Base-by-base conservation (phyloP, 64 coral and sea anemone species). In the Platygyra sinensis region DNA sequence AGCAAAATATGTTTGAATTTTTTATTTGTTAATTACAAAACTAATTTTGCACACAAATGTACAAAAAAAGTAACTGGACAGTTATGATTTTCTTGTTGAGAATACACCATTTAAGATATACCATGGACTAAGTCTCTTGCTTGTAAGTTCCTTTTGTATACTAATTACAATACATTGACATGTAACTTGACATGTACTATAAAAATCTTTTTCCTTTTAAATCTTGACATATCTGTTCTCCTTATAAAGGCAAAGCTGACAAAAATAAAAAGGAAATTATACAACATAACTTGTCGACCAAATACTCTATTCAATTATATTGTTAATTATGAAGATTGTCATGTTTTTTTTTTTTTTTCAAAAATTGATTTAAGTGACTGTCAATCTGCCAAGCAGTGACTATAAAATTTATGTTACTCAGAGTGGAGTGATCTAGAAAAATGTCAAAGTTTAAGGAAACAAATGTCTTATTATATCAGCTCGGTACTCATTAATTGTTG, bases 301-400 rank as follows among this genome's bases (percentile, higher is more conserved):
- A 74, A 74, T 74, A 74, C 67, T 71, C 72, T 74, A 14, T 74
- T 74, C 5, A 74, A 74, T n/a, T n/a, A n/a, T 38, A 74, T 74
- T 36, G 72, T 74, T 74, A 74, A 74, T 29, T 4, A 30, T 74
- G 9, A 74, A 30, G n/a, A 74, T 74, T 13, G 14, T 73, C 72
- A 74, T 30, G 25, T 1, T 1, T 38, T 38, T 4, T 38, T 39
- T 46, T 46, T 46, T 46, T 74, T 74, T 74, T 74, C 30, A 29
- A 74, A 74, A 30, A 74, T 9, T 36, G 12, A 8, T 27, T 74
- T 29, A 33, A 11, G 15, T 30, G 27, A 0, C 30, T 74, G 25
- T 74, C 36, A 30, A 74, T 74, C 30, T 73, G 24, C 3, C 5
- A 73, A 73, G 72, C 25, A 73, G 19, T 73, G 72, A 36, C 11